Conservation (phyloP, 2,888 invertebrate genomes). For the Ormyrus thymus region DNA sequence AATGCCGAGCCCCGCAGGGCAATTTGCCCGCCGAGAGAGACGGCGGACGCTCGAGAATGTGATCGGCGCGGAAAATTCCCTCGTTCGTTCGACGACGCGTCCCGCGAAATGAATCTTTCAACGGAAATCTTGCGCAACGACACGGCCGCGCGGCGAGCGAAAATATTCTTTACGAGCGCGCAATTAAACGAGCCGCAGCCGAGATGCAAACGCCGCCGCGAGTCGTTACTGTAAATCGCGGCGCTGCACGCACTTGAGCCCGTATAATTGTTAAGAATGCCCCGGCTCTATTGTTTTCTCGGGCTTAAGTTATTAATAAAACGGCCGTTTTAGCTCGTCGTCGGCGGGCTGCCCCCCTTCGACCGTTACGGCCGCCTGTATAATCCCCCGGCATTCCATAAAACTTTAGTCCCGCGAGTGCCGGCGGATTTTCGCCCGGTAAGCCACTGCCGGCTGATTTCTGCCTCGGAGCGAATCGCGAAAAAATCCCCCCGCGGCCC, state of each 20-base stretch:
- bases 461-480: neutral
- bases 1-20: neutral
- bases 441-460: neutral
- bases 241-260: conserved; percentile 58
- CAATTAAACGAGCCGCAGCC: neutral
- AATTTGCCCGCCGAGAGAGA: too few relatives aligned
- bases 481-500: neutral
- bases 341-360: neutral
- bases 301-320: conserved; percentile 71
- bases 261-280: conserved; percentile 70
- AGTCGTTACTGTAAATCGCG: conserved; percentile 30
- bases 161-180: neutral
- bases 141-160: neutral
- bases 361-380: conserved; percentile 9
- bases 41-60: too few relatives aligned
- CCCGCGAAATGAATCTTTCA: neutral
- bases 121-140: neutral
- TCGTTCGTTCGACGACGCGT: too few relatives aligned
- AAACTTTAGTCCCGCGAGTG: conserved; percentile 3
- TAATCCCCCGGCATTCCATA: conserved; percentile 43
- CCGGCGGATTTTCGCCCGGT: neutral
- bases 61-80: too few relatives aligned
- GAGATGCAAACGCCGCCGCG: neutral
- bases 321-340: conserved; percentile 60
- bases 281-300: conserved; percentile 64